Evolutionary conservation across 2,797 vertebrate species (phyloP), one percentile per base, ranked within the genome.

Genomic region (Rhynchotus rufescens): DNA sequence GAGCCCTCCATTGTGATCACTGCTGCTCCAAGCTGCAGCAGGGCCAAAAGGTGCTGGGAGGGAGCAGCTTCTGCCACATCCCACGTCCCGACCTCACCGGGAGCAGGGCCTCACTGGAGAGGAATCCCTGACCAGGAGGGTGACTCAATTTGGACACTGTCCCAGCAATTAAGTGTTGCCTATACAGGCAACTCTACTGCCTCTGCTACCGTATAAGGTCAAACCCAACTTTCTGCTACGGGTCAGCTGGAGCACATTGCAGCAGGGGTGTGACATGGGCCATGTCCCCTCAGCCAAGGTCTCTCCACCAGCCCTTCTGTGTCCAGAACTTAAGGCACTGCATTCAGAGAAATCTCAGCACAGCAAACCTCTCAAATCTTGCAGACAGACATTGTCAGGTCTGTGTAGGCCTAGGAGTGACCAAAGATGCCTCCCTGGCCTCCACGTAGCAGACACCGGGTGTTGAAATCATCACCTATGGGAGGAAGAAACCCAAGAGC

Each of bases 191-290:
- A 42, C 52, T 66, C 42, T 69, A 72, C 66, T 40, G 38, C 47
- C 85, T 86, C 60, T 91, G 62, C 73, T 91, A 65, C 94, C 60
- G 59, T 66, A 65, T 30, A 89, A 87, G 93, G 78, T 8, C 56
- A 92, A 84, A 88, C 79, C 47, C 42, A 66, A 92, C 54, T 4
- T 47, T 52, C 80, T 73, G 32, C 42, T 69, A 60, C 71, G 78
- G 26, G 22, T 8, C 25, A 61, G 8, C 34, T 86, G 61, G 44
- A 85, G 19, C 7, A 9, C 28, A 7, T n/a, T n/a, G 52, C 52
- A 49, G 49, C 20, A 11, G 4, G n/a, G 65, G 28, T 1, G 28
- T 45, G 52, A 60, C 4, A 3, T 1, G 47, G 61, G 44, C 32
- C 61, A 61, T 5, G 52, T 16, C 30, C 9, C 20, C 36, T n/a